Percentiles rank a stretch among this genome's conserved stretches.
phyloP scores from a whole-genome alignment of 1,140 invertebrate species.

The Streblospio benedicti region DNA sequence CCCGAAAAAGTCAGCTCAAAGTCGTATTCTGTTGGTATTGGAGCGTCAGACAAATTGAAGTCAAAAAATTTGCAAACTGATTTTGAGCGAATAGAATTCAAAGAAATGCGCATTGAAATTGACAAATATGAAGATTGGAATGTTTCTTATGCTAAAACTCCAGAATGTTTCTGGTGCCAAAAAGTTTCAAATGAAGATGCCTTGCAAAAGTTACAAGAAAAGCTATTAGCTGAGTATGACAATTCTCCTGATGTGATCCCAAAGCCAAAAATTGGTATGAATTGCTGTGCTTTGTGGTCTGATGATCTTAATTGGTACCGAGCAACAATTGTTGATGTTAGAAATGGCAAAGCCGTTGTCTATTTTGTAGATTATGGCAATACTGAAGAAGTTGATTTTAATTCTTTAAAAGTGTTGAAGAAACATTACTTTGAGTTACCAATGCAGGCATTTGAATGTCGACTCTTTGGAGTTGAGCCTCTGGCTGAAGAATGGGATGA shows the following conservation, averaged over 20 bases:
- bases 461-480: conserved; percentile 18
- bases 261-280: not conserved
- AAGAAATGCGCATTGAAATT: no score
- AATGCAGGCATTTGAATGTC: not conserved
- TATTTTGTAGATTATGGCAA: not conserved
- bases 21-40: no score
- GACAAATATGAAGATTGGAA: no score
- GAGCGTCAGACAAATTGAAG: no score
- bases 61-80: no score
- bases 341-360: not conserved
- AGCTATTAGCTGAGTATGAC: not conserved
- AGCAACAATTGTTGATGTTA: not conserved
- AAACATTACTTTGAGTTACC: not conserved
- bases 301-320: not conserved
- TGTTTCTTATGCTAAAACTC: no score
- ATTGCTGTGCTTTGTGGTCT: not conserved
- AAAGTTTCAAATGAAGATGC: not conserved
- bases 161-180: not conserved
- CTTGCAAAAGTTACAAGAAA: not conserved
- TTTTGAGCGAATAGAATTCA: no score
- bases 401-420: not conserved
- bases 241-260: not conserved
- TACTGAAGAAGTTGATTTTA: not conserved
- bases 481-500: conserved; percentile 11
- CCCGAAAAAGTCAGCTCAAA: no score